A percentile compares a stretch with the other conserved stretches of the same genome.
phyloP scores from a whole-genome alignment of 1,140 invertebrate genomes.

The Drosophila sucinea region DNA sequence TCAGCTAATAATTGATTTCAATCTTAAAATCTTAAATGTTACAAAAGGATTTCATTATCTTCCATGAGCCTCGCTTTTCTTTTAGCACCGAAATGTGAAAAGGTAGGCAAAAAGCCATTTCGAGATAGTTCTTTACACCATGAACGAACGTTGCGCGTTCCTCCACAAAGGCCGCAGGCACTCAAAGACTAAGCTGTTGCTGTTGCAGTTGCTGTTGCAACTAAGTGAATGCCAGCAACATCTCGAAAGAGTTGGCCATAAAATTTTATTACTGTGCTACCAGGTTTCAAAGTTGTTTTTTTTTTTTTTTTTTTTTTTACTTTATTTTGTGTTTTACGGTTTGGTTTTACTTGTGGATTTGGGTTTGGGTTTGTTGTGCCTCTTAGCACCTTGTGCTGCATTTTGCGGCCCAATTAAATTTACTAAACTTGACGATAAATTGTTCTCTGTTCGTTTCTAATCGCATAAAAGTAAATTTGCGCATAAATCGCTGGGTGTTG shows the following conservation, averaged over 20 bases:
- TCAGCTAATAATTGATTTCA: conserved; percentile 1
- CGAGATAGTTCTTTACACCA: conserved; percentile 14
- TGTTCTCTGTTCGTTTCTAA: conserved; percentile 73
- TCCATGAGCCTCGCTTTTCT: too few relatives aligned
- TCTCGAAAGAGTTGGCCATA: conserved; percentile 58
- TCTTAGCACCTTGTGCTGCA: conserved; percentile 53
- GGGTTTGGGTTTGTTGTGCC: conserved; percentile 11
- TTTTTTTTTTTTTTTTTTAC: conserved; percentile 57
- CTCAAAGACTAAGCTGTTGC: conserved; percentile 11
- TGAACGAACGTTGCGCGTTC: conserved; percentile 27
- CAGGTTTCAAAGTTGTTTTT: conserved; percentile 52
- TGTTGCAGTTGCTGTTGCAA: conserved; percentile 14
- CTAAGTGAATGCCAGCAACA: conserved; percentile 48
- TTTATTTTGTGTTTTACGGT: conserved; percentile 9
- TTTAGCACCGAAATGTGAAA: conserved; percentile 48
- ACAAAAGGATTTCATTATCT: neutral
- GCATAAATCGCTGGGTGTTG: conserved; percentile 65
- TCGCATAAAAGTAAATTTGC: conserved; percentile 81
- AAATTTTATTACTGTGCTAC: conserved; percentile 77
- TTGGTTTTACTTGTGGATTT: neutral
- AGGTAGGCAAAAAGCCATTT: conserved; percentile 43
- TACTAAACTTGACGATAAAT: conserved; percentile 80
- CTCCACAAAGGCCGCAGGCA: conserved; percentile 48
- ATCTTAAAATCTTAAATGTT: neutral
- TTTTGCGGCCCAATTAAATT: conserved; percentile 76